A percentile compares a stretch with the other conserved stretches of the same genome.
Conservation (phyloP, 2,113 vertebrate species). For the Oreotrochilus melanogaster region DNA sequence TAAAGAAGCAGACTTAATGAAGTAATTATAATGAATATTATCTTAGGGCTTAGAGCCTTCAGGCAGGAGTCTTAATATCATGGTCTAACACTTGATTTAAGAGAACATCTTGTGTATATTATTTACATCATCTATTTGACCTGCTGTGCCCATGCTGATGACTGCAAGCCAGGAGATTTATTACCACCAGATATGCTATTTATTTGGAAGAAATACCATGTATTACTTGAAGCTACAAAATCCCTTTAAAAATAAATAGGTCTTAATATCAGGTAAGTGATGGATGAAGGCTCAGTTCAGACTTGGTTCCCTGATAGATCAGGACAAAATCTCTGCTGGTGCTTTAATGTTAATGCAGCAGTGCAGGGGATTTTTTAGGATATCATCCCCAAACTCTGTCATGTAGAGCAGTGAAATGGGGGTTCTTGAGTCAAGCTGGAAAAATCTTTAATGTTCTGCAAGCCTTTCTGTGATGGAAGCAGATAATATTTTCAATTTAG, state of each 20-base stretch:
- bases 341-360: neutral
- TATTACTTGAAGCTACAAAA: neutral
- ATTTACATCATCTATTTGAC: slow-evolving; percentile 39
- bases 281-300: neutral
- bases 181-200: neutral
- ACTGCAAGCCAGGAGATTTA: neutral
- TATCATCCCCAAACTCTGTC: neutral
- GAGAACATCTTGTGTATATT: slow-evolving; percentile 24
- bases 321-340: neutral
- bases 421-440: neutral
- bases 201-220: neutral
- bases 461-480: neutral
- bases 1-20: slow-evolving; percentile 12
- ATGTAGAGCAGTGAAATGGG: neutral
- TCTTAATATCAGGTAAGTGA: neutral
- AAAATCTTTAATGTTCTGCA: neutral
- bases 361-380: neutral
- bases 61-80: neutral
- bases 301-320: neutral
- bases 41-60: neutral
- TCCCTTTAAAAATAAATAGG: neutral
- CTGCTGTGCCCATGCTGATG: neutral
- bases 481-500: neutral
- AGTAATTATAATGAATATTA: slow-evolving; percentile 35
- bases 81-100: slow-evolving; percentile 22